Percentiles rank a stretch among this genome's conserved stretches.
These are phyloP conservation scores for Sinotaia quadrata DNA, from an alignment of 2,888 invertebrate species.

Conservation along the genomic window DNA sequence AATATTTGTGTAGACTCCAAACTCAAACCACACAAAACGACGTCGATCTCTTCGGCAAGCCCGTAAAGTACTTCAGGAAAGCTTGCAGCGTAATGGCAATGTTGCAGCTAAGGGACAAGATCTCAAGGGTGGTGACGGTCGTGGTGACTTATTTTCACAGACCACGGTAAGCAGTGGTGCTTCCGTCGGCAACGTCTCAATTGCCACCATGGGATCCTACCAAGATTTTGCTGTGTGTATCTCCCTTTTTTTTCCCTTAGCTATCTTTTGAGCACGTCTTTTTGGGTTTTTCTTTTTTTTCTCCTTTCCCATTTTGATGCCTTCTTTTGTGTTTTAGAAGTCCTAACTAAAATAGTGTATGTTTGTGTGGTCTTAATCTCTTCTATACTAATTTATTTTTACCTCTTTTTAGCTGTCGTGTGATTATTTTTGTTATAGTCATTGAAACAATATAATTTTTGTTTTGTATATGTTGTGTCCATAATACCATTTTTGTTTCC, in stretches of 20 bases:
- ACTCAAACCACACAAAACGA: constrained; percentile 37
- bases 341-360: too few relatives aligned
- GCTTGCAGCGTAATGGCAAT: constrained; percentile 34
- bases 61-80: constrained; percentile 50
- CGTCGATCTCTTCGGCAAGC: constrained; percentile 55
- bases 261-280: neutral
- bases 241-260: constrained; percentile 22
- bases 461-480: too few relatives aligned
- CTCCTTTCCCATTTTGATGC: too few relatives aligned
- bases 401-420: too few relatives aligned
- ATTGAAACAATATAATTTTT: too few relatives aligned
- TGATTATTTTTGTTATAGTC: too few relatives aligned
- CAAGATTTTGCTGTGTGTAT: constrained; percentile 66
- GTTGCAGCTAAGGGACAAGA: constrained; percentile 24
- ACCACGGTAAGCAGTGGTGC: constrained; percentile 58
- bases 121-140: constrained; percentile 21
- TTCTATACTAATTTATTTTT: too few relatives aligned
- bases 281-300: too few relatives aligned
- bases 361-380: too few relatives aligned
- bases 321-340: too few relatives aligned
- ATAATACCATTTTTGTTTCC: too few relatives aligned
- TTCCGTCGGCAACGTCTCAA: constrained; percentile 47
- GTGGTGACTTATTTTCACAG: constrained; percentile 41
- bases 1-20: constrained; percentile 52
- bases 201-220: constrained; percentile 62